A percentile compares a stretch with the other conserved stretches of the same genome.
Evolutionary conservation across 1,140 invertebrate species (phyloP).

Genomic region (Philotrypesis tridentata): DNA sequence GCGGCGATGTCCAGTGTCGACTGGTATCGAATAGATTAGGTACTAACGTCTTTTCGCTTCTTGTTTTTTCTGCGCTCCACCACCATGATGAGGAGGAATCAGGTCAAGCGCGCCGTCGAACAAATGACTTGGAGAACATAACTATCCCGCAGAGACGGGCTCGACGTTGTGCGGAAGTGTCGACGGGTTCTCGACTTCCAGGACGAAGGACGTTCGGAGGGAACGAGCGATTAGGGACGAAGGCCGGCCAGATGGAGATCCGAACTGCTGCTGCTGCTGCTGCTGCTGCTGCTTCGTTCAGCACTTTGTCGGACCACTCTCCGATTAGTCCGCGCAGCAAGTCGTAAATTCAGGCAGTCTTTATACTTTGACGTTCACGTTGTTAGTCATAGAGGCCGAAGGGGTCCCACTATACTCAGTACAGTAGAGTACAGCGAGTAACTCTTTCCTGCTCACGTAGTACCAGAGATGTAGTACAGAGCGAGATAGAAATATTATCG

Average conservation of each 20-base stretch:
- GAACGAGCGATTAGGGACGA: background rate
- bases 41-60: conserved; percentile 83
- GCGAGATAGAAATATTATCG: conserved; percentile 18
- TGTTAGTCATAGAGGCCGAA: background rate
- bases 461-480: background rate
- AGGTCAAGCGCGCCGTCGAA: conserved; percentile 3
- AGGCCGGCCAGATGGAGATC: background rate
- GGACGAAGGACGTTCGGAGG: too few relatives aligned
- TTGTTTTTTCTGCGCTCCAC: conserved; percentile 84
- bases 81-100: conserved; percentile 65
- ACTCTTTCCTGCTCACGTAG: conserved; percentile 34
- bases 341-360: too few relatives aligned
- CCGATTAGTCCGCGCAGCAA: too few relatives aligned
- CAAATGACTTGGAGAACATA: conserved; percentile 12
- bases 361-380: too few relatives aligned
- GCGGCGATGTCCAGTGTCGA: background rate
- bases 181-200: background rate
- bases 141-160: background rate
- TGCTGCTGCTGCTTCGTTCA: background rate
- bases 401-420: too few relatives aligned
- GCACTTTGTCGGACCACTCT: too few relatives aligned
- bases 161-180: background rate
- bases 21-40: too few relatives aligned
- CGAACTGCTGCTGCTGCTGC: background rate
- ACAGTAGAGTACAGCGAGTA: too few relatives aligned